These are phyloP conservation scores for Agrilus cyanescens DNA, from an alignment of 2,888 invertebrate genomes.

Conservation along the genomic window DNA sequence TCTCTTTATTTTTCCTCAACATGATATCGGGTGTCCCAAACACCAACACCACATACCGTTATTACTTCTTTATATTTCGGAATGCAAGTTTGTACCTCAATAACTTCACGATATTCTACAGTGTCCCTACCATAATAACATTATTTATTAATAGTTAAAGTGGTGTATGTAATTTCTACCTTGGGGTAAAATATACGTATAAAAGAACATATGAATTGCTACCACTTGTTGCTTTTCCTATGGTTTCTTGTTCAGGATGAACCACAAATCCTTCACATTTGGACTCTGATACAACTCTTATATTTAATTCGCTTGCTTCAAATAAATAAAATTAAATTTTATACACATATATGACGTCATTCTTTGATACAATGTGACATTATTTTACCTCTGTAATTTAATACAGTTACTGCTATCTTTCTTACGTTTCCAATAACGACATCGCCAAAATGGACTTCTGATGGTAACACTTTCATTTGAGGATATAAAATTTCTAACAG, in stretches of 20 bases:
- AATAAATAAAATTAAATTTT: constrained; percentile 1
- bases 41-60: constrained; percentile 12
- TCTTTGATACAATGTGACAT: background rate
- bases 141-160: background rate
- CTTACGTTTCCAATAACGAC: constrained; percentile 20
- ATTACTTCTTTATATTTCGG: constrained; percentile 10
- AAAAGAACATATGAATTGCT: constrained; percentile 5
- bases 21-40: constrained; percentile 15
- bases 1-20: constrained; percentile 10
- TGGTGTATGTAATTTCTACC: constrained; percentile 6
- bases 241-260: constrained; percentile 4
- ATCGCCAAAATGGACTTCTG: constrained; percentile 20
- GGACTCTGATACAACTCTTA: constrained; percentile 4
- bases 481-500: constrained; percentile 20
- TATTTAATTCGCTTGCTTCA: constrained; percentile 3
- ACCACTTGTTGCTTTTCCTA: constrained; percentile 8
- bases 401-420: constrained; percentile 16
- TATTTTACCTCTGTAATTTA: constrained; percentile 17
- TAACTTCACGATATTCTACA: constrained; percentile 8
- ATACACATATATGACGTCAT: background rate
- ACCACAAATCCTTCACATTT: constrained; percentile 3
- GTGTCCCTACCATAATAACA: constrained; percentile 8
- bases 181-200: constrained; percentile 13
- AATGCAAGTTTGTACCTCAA: constrained; percentile 13
- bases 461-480: constrained; percentile 16